phyloP scores from a whole-genome alignment of 1,140 invertebrate genomes.

The Lordiphosa mommai region DNA sequence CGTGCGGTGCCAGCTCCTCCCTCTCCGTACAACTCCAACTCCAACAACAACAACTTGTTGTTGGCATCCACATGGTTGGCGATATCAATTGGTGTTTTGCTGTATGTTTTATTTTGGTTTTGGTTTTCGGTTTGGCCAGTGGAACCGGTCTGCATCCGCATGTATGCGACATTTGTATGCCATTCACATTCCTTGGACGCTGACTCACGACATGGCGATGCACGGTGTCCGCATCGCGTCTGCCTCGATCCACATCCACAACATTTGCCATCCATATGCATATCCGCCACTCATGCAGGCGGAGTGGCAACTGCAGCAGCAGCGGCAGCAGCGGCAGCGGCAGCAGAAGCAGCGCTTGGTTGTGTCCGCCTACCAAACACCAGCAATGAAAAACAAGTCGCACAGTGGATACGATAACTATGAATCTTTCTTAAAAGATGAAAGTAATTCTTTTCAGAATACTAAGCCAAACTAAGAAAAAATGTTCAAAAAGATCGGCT shows the following conservation, averaged over 20 bases:
- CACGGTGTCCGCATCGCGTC: conserved; percentile 20
- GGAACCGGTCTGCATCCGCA: conserved; percentile 58
- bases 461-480: too few species aligned
- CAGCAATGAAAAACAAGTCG: neutral
- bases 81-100: conserved; percentile 45
- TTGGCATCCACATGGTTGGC: conserved; percentile 4
- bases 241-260: conserved; percentile 13
- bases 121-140: conserved; percentile 27
- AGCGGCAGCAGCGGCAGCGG: neutral
- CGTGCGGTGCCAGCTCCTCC: too few species aligned
- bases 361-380: conserved; percentile 49
- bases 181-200: conserved; percentile 66
- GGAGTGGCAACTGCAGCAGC: neutral
- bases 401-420: too few species aligned
- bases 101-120: conserved; percentile 38
- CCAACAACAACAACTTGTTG: neutral
- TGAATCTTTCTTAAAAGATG: too few species aligned
- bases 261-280: conserved; percentile 49
- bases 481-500: too few species aligned
- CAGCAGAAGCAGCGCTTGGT: conserved; percentile 5
- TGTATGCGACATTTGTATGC: conserved; percentile 67
- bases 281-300: conserved; percentile 59
- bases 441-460: too few species aligned
- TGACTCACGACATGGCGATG: conserved; percentile 54
- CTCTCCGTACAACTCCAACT: conserved; percentile 16